Percentiles rank a stretch among this genome's conserved stretches.
Conservation (phyloP, 2,888 invertebrate genomes). For the Drosophila lacicola region DNA sequence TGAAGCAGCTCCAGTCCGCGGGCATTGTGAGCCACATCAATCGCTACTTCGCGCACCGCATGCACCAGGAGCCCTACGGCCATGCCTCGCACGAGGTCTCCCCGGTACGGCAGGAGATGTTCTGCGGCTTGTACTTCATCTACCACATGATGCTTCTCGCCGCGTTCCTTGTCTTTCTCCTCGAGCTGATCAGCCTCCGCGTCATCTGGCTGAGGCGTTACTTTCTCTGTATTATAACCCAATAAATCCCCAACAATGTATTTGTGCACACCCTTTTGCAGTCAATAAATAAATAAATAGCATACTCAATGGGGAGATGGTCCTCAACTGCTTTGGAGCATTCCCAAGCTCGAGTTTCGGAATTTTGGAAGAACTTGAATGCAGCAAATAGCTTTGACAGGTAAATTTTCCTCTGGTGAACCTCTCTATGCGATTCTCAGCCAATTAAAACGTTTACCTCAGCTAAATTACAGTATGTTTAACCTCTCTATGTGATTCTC, state of each 20-base stretch:
- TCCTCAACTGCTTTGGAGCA: too few relatives aligned
- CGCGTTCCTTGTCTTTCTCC: conserved; percentile 31
- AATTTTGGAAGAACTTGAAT: too few relatives aligned
- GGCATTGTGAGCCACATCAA: conserved; percentile 66
- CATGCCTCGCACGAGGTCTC: conserved; percentile 6
- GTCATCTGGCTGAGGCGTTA: conserved; percentile 41
- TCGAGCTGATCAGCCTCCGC: conserved; percentile 54
- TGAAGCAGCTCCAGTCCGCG: conserved; percentile 63
- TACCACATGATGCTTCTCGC: conserved; percentile 18
- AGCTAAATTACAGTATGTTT: not conserved
- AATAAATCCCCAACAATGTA: not conserved
- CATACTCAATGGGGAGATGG: too few relatives aligned
- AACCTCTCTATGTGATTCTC: conserved; percentile 1
- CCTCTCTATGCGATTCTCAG: conserved; percentile 3
- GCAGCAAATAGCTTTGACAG: too few relatives aligned
- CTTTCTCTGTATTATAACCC: conserved; percentile 20
- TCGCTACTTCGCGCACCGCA: conserved; percentile 30
- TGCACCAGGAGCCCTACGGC: not conserved
- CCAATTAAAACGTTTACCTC: too few relatives aligned
- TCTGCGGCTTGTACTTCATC: conserved; percentile 50
- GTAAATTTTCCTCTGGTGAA: not conserved
- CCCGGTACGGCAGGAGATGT: conserved; percentile 32
- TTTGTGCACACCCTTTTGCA: not conserved
- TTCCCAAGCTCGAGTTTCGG: too few relatives aligned
- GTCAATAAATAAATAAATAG: not conserved